phyloP scores from a whole-genome alignment of 2,113 vertebrate species.

The Gobio gobio region DNA sequence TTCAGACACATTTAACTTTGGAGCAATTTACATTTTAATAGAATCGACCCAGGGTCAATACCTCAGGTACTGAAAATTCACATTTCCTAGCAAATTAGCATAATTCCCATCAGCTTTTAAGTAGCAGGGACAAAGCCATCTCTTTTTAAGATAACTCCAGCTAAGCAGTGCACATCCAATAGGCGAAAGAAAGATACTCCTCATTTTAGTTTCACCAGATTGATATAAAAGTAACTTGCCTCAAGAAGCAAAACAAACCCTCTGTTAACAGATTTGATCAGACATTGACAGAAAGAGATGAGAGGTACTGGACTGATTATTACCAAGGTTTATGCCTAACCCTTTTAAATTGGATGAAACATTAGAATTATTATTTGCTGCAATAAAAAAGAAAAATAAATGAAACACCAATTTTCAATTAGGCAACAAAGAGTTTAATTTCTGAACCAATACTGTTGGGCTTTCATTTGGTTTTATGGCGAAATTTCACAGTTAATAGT shows the following conservation, averaged over 20 bases:
- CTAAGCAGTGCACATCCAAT: conserved; percentile 59
- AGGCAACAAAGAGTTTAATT: not conserved
- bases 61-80: conserved; percentile 77
- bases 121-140: conserved; percentile 72
- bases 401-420: not conserved
- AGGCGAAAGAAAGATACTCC: conserved; percentile 53
- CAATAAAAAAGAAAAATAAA: not conserved
- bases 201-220: conserved; percentile 57
- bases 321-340: not conserved
- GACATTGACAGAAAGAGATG: conserved; percentile 1
- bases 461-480: not conserved
- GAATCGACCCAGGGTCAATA: conserved; percentile 77
- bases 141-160: conserved; percentile 69
- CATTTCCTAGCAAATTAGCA: conserved; percentile 76
- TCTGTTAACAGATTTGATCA: conserved; percentile 14
- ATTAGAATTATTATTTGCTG: conserved; percentile 3
- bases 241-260: not conserved
- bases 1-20: conserved; percentile 73
- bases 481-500: not conserved
- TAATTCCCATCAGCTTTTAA: conserved; percentile 81
- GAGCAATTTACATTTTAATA: conserved; percentile 84
- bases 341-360: not conserved
- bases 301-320: conserved; percentile 1
- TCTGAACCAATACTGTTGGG: not conserved
- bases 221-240: not conserved